These are phyloP conservation scores for Pan troglodytes DNA, from an alignment of 2,113 vertebrate genomes.

Conservation along the genomic window DNA sequence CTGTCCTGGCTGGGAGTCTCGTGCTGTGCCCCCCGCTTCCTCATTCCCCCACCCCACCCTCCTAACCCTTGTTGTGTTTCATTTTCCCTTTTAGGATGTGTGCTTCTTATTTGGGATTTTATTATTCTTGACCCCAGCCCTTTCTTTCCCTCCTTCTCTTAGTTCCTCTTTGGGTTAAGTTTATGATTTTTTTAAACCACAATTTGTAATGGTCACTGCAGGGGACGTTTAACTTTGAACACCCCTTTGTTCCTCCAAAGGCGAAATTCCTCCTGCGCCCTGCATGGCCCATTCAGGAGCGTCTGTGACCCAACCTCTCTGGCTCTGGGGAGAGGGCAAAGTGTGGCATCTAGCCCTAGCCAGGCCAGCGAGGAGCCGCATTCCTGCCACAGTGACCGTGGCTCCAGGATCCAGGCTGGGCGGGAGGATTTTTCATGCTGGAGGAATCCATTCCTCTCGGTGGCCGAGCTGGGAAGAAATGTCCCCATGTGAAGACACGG, in stretches of 20 bases:
- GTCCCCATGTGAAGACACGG: accelerated
- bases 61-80: neutral
- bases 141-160: neutral
- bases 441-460: neutral
- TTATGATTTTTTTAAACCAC: neutral
- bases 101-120: neutral
- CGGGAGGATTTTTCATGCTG: neutral
- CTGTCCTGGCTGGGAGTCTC: neutral
- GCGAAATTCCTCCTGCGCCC: neutral
- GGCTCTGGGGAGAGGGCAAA: neutral
- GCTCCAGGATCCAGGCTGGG: neutral
- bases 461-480: neutral
- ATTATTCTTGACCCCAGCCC: neutral
- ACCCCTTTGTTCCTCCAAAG: neutral
- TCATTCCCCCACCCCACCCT: neutral
- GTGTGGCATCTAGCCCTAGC: neutral
- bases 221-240: neutral
- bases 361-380: neutral
- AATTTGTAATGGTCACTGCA: neutral
- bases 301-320: neutral
- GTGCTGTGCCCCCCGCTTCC: accelerated
- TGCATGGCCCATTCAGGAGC: neutral
- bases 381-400: neutral
- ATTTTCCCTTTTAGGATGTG: neutral
- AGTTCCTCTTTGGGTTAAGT: neutral